Base-by-base conservation (phyloP, 2,797 vertebrate species). In the Huso huso region DNA sequence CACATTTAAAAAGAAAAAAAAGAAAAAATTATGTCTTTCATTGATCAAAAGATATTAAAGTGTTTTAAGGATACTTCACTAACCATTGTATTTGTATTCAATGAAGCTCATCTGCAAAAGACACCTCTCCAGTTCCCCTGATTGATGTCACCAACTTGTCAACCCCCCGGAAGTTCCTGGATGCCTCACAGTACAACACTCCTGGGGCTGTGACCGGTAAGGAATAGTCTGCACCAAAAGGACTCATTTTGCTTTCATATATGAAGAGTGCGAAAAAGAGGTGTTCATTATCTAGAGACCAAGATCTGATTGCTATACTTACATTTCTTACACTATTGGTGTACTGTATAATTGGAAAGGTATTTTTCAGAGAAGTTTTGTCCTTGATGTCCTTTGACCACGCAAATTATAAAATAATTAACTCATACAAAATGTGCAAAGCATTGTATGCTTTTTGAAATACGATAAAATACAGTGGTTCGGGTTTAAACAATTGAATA, bases 101-200 rank as follows among this genome's bases (percentile, higher is more conserved):
- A 1, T 53, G 0, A 74, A 98, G 95, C 52, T 89, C 90, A 0
- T 71, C 86, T 12, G 74, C 73, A 72, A 99, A 97, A 81, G 96
- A 98, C 6, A 48, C 79, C 0, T 89, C 94, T 73, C 83, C 91
- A 0, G 78, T 88, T 63, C 87, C 92, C 57, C 76, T 83, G 70
- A 82, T 96, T 73, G 96, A 99, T 12, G 88, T 93, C 55, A 87
- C 93, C 61, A 89, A 89, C 72, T 79, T 98, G 74, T 93, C 95
- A n/a, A 95, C 95, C 1, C 93, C 95, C 60, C 89, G 94, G 52
- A 99, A 96, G 76, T 91, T 94, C 75, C 76, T 94, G 1, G 95
- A 99, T 69, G 75, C 89, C 1, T 87, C 93, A 55, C 95, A 97
- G 75, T 98, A 91, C 79, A 80, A 86, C 68, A 89, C 91, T 72